Evolutionary conservation across 2,888 invertebrate species (phyloP), one percentile per base, ranked within the genome.

Genomic region (Capitulum mitella): DNA sequence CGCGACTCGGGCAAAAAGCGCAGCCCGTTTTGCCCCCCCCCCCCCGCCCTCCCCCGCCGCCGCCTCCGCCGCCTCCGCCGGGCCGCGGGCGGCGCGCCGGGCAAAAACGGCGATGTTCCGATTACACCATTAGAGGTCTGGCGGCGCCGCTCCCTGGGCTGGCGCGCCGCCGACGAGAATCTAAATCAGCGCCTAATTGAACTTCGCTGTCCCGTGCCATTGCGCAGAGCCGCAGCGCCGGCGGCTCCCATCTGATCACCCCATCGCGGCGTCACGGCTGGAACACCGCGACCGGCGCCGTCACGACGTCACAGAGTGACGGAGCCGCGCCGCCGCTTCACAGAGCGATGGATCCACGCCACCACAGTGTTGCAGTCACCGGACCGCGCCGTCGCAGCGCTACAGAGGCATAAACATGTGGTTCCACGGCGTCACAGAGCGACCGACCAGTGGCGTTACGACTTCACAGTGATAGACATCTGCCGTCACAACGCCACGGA

Each of bases 181-280:
- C 64, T 64, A 29, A 64, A 64, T 64, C 64, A 34, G 64, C 64
- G 34, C 29, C 64, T 64, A 64, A 64, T 64, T 34, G 64, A 64
- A 34, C 34, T 64, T 64, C 64, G 29, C 64, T 64, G 64, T 64
- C 64, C 5, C 19, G 64, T 64, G 64, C 64, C 64, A 64, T 64
- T 34, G 32, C 58, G 19, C 5, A 19, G 34, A 16, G 3, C 16
- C 14, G 58, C 10, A 10, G n/a, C 58, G 58, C 58, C 58, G 58
- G 58, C 58, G 58, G 58, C 58, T n/a, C 58, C 6, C n/a, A 58
- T 58, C 58, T 12, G 58, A 6, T 29, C n/a, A n/a, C n/a, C n/a
- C n/a, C n/a, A n/a, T n/a, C n/a, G n/a, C n/a, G n/a, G n/a, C n/a
- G n/a, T n/a, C n/a, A n/a, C n/a, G n/a, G n/a, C n/a, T n/a, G n/a